These are phyloP conservation scores for Lanius collurio DNA, from an alignment of 2,113 vertebrate genomes.

Conservation along the genomic window DNA sequence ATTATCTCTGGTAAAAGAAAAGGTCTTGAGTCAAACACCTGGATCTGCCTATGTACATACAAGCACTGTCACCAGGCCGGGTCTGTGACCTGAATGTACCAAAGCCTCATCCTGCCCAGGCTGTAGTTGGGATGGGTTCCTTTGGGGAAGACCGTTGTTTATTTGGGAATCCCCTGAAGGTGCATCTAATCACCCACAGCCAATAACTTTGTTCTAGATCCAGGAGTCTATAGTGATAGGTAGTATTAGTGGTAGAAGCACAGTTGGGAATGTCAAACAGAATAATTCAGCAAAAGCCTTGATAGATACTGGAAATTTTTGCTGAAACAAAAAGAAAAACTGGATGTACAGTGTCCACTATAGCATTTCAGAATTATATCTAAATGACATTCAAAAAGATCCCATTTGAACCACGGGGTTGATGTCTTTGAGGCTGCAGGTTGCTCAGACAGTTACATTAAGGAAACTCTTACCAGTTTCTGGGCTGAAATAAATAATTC, in stretches of 20 bases:
- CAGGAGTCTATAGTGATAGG: not conserved
- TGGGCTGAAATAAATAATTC: not conserved
- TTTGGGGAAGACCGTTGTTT: not conserved
- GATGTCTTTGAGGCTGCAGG: not conserved
- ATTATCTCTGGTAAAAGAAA: not conserved
- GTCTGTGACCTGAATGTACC: not conserved
- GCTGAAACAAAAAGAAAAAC: not conserved
- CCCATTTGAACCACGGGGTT: not conserved
- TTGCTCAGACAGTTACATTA: not conserved
- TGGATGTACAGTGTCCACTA: not conserved
- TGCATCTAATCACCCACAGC: not conserved
- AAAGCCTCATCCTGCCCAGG: not conserved
- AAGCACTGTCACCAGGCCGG: rapidly evolving
- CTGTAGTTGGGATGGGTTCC: not conserved
- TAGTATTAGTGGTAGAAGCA: not conserved
- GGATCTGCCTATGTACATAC: not conserved
- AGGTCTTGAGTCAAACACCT: not conserved
- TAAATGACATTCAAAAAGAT: not conserved
- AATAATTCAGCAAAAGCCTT: not conserved
- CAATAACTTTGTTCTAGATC: not conserved
- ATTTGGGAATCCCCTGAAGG: not conserved
- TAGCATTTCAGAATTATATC: not conserved
- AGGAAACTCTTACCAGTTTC: not conserved
- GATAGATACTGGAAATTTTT: not conserved
- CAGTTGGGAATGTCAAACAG: not conserved